These are phyloP conservation scores for Brachyptera putata DNA, from an alignment of 2,888 invertebrate species.

Conservation along the genomic window DNA sequence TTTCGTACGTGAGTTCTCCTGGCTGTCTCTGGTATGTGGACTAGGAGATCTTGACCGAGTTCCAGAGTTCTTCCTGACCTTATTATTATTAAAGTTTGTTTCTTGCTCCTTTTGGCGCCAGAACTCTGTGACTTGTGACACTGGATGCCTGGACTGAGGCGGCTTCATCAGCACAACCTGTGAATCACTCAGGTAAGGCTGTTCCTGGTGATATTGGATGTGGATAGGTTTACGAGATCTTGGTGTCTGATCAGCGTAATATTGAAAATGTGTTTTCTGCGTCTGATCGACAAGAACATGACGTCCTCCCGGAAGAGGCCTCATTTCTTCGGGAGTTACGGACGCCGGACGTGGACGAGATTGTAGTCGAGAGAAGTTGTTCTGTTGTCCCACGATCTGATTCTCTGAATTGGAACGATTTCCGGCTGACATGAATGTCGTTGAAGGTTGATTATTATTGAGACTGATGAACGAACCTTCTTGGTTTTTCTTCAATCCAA, in stretches of 20 bases:
- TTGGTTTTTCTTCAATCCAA: background rate
- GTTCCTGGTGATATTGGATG: constrained; percentile 43
- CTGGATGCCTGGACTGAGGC: constrained; percentile 21
- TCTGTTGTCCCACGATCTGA: constrained; percentile 22
- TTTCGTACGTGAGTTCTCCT: too few species aligned
- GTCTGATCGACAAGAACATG: constrained; percentile 8
- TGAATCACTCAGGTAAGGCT: constrained; percentile 46
- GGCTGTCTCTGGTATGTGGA: constrained; percentile 21
- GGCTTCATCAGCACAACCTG: constrained; percentile 42
- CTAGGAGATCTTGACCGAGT: constrained; percentile 30
- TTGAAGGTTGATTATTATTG: constrained; percentile 8
- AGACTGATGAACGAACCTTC: constrained; percentile 10
- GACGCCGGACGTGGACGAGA: constrained; percentile 43
- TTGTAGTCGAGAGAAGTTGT: too few species aligned
- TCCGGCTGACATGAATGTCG: constrained; percentile 48
- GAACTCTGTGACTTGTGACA: constrained; percentile 36
- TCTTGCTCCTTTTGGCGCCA: constrained; percentile 38
- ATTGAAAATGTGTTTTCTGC: constrained; percentile 50
- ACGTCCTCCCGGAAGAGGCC: constrained; percentile 10
- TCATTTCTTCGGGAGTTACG: constrained; percentile 42
- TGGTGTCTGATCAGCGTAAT: constrained; percentile 67
- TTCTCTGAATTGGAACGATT: constrained; percentile 33
- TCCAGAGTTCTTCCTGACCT: background rate
- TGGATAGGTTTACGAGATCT: constrained; percentile 69
- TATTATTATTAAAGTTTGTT: constrained; percentile 4